Percentiles rank a stretch among this genome's conserved stretches.
Evolutionary conservation across 2,113 vertebrate species (phyloP).

Genomic region (Ptilonorhynchus violaceus): DNA sequence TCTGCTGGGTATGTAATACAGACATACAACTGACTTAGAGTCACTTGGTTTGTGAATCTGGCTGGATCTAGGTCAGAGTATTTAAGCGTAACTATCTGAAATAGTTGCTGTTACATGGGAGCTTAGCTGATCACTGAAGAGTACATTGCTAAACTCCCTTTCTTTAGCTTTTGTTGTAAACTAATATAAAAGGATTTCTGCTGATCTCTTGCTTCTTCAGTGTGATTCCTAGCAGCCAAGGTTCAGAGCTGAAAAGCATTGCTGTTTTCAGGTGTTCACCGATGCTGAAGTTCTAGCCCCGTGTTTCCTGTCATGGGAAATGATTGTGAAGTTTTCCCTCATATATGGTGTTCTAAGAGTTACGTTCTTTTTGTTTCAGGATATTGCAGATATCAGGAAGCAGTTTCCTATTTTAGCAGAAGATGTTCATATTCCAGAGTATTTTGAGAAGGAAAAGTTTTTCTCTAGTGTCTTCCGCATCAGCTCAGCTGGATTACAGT

Average conservation of each 20-base stretch:
- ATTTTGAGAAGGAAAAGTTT: slow-evolving; percentile 88
- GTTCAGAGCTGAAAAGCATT: not conserved
- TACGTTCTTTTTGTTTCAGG: slow-evolving; percentile 69
- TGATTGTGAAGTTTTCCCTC: not conserved
- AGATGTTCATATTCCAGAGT: slow-evolving; percentile 85
- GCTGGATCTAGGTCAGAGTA: not conserved
- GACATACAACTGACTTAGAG: not conserved
- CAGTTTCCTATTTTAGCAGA: slow-evolving; percentile 88
- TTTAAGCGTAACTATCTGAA: not conserved
- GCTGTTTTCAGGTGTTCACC: not conserved
- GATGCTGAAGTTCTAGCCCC: not conserved
- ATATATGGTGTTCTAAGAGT: not conserved
- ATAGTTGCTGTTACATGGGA: not conserved
- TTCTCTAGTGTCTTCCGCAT: slow-evolving; percentile 97
- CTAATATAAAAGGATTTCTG: not conserved
- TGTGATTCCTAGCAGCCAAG: not conserved
- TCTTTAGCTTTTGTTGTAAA: not conserved
- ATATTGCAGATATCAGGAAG: slow-evolving; percentile 89
- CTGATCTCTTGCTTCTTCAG: not conserved
- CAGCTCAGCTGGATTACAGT: slow-evolving; percentile 90
- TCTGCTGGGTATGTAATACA: not conserved
- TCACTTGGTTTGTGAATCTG: not conserved
- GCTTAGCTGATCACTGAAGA: not conserved
- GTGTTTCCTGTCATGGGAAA: not conserved
- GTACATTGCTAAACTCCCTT: not conserved